A percentile compares a stretch with the other conserved stretches of the same genome.
Evolutionary conservation across 2,113 vertebrate genomes (phyloP).

Genomic region (Stigmatopora argus): DNA sequence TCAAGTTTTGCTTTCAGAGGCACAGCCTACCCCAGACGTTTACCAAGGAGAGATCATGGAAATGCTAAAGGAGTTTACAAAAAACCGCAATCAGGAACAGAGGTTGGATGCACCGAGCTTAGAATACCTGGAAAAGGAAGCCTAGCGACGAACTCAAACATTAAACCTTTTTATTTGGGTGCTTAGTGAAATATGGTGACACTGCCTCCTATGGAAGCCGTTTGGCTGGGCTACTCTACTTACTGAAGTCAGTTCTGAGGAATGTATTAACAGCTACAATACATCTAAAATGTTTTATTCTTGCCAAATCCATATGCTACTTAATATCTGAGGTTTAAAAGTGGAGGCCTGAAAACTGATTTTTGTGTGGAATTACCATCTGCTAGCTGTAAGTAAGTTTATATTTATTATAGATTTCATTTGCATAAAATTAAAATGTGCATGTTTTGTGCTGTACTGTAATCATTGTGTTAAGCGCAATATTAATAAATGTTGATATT

Average conservation of each 20-base stretch:
- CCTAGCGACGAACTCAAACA: constrained; percentile 26
- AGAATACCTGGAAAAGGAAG: constrained; percentile 70
- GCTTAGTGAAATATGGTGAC: constrained; percentile 1
- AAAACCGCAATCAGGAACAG: constrained; percentile 81
- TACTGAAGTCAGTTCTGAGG: not conserved
- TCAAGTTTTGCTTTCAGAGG: constrained; percentile 44
- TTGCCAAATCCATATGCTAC: not conserved
- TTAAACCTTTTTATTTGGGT: constrained; percentile 57
- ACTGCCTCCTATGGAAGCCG: not conserved
- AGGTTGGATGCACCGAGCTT: constrained; percentile 68
- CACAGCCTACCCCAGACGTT: constrained; percentile 65
- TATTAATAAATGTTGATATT: constrained; percentile 42
- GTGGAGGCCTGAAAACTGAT: not conserved
- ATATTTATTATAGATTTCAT: not conserved
- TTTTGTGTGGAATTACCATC: not conserved
- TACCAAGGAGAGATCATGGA: constrained; percentile 77
- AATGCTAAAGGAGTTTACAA: constrained; percentile 85
- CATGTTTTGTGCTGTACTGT: constrained; percentile 8
- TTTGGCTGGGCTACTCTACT: not conserved
- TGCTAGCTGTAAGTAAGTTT: not conserved
- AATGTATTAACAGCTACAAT: not conserved
- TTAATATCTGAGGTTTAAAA: not conserved
- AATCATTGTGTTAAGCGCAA: constrained; percentile 3
- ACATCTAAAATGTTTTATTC: not conserved
- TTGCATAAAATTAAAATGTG: not conserved